Evolutionary conservation across 30 jellyfish, hydroid and myxozoan species (phyloP).

Genomic region (Catostylus mosaicus): DNA sequence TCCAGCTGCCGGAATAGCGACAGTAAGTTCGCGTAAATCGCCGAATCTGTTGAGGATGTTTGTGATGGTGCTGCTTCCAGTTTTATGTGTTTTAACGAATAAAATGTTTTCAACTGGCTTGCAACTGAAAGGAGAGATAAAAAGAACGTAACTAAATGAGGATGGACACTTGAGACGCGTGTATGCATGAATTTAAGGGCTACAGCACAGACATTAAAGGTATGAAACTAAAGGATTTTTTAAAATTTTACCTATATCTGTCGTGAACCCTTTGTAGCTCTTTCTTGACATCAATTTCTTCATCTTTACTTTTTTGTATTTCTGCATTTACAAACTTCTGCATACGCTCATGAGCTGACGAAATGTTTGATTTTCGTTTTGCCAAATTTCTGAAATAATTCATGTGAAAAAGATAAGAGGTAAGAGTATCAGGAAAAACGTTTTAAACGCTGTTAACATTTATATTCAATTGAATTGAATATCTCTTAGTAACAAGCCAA

Average conservation of each 20-base stretch:
- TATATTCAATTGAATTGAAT: too few relatives aligned
- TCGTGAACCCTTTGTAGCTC: conserved; percentile 30
- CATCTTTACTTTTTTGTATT: background rate
- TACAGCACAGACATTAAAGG: background rate
- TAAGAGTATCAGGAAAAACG: too few relatives aligned
- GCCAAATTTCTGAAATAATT: background rate
- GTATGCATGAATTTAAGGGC: background rate
- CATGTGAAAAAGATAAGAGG: too few relatives aligned
- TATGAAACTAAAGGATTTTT: too few relatives aligned
- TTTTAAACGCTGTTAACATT: too few relatives aligned
- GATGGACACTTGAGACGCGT: background rate
- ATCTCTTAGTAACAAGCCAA: too few relatives aligned
- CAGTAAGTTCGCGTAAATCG: conserved; percentile 83
- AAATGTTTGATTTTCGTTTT: background rate
- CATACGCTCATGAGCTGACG: background rate
- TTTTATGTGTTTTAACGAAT: conserved; percentile 91
- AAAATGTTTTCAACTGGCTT: conserved; percentile 64
- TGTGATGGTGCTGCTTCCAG: conserved; percentile 96
- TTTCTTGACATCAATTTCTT: conserved; percentile 22
- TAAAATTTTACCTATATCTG: conserved; percentile 16
- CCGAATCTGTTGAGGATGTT: conserved; percentile 92
- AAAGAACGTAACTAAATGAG: background rate
- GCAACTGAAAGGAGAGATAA: conserved; percentile 57
- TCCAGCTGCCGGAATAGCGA: conserved; percentile 88
- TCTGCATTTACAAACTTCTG: background rate